Evolutionary conservation across 1,140 invertebrate species (phyloP), one percentile per base, ranked within the genome.

Genomic region (Drosophila erecta): DNA sequence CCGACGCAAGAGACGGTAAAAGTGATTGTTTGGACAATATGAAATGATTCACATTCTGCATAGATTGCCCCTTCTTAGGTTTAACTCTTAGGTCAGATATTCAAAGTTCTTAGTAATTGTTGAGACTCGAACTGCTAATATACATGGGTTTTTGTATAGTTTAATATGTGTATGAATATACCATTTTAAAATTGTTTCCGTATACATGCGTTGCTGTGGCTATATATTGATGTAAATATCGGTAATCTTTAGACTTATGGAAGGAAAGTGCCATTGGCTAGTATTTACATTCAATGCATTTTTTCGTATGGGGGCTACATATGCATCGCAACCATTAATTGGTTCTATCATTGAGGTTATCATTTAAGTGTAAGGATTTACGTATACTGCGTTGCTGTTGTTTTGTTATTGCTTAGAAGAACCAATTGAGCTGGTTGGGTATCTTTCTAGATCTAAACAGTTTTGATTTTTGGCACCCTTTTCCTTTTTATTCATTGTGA

Each of bases 331-430:
- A 14, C 37, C 37, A 38, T 38, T 38, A 30, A 58, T 5, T 64
- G 60, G 51, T 11, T 57, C 58, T 20, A 35, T 24, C 60, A 76
- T 43, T 81, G 74, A 74, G 55, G 40, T 90, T 73, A 53, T 56
- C 49, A 56, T 55, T 75, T 66, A 50, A 62, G 54, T 73, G 65
- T 77, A 51, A 12, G 20, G 37, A 58, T 55, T 89, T 89, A 90
- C 85, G 85, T 89, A 90, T 90, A 89, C 86, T 84, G 84, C 76
- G 80, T 89, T 89, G 60, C 80, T 17, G 79, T 80, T 70, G 46
- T 76, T 65, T 80, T 15, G 77, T 85, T 80, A 47, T 69, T 47
- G 37, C 77, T 85, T 81, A 85, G 50, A 37, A 72, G 38, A 71
- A 77, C 22, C 64, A 58, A 74, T 72, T 81, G 69, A 76, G 49